Evolutionary conservation across 2,888 invertebrate species (phyloP), one percentile per base, ranked within the genome.

Genomic region (Drosophila kanekoi): DNA sequence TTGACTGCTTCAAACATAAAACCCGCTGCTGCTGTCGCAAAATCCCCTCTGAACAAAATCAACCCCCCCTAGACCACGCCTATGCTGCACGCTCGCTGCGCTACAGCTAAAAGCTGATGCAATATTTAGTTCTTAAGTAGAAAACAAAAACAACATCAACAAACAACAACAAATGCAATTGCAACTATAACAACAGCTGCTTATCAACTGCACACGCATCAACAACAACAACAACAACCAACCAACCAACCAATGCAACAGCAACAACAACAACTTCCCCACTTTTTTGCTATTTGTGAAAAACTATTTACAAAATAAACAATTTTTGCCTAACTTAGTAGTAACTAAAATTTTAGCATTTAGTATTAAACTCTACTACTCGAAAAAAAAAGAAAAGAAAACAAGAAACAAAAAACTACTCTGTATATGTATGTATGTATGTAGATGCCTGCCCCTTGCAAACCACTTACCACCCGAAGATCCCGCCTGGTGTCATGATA

Each of bases 371-470:
- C 61, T 44, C 45, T 74, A 72, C 53, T 76, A 74, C 62, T 73
- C 69, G 62, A 53, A 57, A 62, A 41, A n/a, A 59, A 59, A 45
- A 53, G 53, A 6, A 58, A 48, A 58, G 5, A 52, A 44, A 58
- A 54, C 49, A 71, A 38, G 58, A 72, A 72, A 28, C 28, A 28
- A 63, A 66, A 63, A 70, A 63, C 48, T 40, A 62, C 35, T 56
- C 57, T 54, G 41, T 77, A 71, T 58, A 63, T 71, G 65, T 70
- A 52, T 71, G 58, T 71, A 72, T 76, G 76, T 82, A 89, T 82
- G 75, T 94, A 95, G 95, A 94, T 95, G 95, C 94, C 93, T 94
- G 93, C 91, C 93, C 91, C 93, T 92, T 92, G 93, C 93, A 90
- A 92, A 91, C 87, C 93, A 93, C 90, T 94, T 95, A 91, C 94